A percentile compares a stretch with the other conserved stretches of the same genome.
Conservation (phyloP, 2,888 invertebrate genomes). For the Rotaria socialis region DNA sequence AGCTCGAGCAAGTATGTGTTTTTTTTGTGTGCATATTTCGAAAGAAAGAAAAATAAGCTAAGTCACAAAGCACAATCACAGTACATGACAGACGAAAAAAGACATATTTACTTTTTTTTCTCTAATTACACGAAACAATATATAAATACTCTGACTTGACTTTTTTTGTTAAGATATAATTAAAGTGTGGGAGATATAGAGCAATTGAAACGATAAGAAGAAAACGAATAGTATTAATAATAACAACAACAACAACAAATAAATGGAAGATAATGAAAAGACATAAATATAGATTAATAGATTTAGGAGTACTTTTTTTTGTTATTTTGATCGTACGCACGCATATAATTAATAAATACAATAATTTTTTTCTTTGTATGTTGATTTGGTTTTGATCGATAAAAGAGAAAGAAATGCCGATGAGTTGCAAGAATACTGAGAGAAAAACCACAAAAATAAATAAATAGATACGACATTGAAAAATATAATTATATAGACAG, state of each 20-base stretch:
- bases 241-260: not conserved
- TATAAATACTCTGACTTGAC: conserved; percentile 29
- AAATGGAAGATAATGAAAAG: not conserved
- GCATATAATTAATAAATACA: not conserved
- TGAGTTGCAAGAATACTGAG: conserved; percentile 15
- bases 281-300: not conserved
- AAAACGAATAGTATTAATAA: not conserved
- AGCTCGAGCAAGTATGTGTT: not conserved
- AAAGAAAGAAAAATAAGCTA: conserved; percentile 1
- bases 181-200: not conserved
- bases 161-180: not conserved
- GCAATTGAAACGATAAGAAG: not conserved
- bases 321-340: conserved; percentile 23
- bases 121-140: conserved; percentile 26
- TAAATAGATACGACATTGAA: conserved; percentile 11
- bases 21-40: not conserved
- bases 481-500: not conserved
- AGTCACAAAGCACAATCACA: conserved; percentile 26
- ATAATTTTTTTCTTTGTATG: not conserved
- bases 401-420: not conserved
- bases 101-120: not conserved
- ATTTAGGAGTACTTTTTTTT: not conserved
- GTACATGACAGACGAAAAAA: not conserved
- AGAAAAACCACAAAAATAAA: not conserved
- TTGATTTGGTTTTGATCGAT: not conserved